Percentiles rank a stretch among this genome's conserved stretches.
These are phyloP conservation scores for Atherix ibis DNA, from an alignment of 2,888 invertebrate genomes.

Conservation along the genomic window DNA sequence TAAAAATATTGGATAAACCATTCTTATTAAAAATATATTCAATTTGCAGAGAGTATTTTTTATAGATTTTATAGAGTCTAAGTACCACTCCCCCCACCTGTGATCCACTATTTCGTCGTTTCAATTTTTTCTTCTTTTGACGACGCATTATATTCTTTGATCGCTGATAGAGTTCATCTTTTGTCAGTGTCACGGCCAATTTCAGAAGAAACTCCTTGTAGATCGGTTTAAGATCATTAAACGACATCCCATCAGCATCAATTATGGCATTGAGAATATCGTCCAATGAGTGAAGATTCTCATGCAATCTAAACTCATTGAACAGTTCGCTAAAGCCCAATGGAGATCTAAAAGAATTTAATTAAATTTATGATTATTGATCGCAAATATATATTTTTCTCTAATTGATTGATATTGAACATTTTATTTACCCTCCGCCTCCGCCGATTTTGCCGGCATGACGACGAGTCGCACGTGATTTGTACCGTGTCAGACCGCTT, in stretches of 20 bases:
- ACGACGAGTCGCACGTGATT: constrained; percentile 38
- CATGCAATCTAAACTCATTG: constrained; percentile 74
- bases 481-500: constrained; percentile 59
- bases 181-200: constrained; percentile 75
- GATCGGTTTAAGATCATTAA: constrained; percentile 79
- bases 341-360: constrained; percentile 48
- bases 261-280: constrained; percentile 78
- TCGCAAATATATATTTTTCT: neutral
- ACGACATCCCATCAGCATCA: constrained; percentile 83
- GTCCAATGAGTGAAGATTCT: constrained; percentile 74
- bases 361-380: constrained; percentile 1
- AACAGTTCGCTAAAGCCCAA: constrained; percentile 75
- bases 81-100: constrained; percentile 22
- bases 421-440: constrained; percentile 36
- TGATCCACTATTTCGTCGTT: constrained; percentile 37
- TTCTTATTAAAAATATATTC: no score
- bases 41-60: no score
- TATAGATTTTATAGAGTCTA: neutral
- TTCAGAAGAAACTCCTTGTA: constrained; percentile 81
- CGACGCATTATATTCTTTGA: constrained; percentile 81
- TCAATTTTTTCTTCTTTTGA: constrained; percentile 54
- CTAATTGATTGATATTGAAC: no score
- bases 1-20: no score
- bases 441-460: constrained; percentile 19
- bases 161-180: constrained; percentile 78